Percentiles rank a stretch among this genome's conserved stretches.
Evolutionary conservation across 2,113 vertebrate species (phyloP).

Genomic region (Machaerirhynchus nigripectus): DNA sequence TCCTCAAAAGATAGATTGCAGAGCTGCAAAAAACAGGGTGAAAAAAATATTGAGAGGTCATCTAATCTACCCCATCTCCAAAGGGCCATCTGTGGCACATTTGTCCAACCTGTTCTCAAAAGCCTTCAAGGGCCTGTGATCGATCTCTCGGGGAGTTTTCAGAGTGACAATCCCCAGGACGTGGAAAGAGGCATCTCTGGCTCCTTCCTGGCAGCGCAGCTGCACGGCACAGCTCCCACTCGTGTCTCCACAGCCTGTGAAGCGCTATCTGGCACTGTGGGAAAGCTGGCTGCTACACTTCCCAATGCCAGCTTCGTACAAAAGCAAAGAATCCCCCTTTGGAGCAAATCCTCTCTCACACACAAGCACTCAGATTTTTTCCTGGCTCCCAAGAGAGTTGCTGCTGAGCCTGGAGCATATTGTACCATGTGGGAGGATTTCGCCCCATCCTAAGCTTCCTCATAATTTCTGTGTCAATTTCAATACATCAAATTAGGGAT

Average conservation of each 20-base stretch:
- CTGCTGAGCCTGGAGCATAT: slow-evolving; percentile 12
- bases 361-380: neutral
- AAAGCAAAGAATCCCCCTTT: neutral
- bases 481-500: neutral
- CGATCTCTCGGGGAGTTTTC: neutral
- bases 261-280: neutral
- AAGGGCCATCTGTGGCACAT: neutral
- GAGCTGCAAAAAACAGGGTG: neutral
- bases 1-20: neutral
- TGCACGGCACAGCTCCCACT: neutral
- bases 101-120: neutral
- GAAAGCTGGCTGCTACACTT: neutral
- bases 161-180: neutral
- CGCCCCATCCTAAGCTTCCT: neutral
- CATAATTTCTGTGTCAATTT: slow-evolving; percentile 13
- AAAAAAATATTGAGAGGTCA: slow-evolving; percentile 19
- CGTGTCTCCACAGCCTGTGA: neutral
- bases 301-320: rapidly evolving
- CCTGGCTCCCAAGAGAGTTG: neutral
- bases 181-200: neutral
- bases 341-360: neutral
- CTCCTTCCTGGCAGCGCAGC: neutral
- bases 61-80: neutral
- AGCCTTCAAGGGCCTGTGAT: neutral
- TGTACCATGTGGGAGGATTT: slow-evolving; percentile 3